Evolutionary conservation across 2,888 invertebrate genomes (phyloP), one percentile per base, ranked within the genome.

Genomic region (Yponomeuta malinellus): DNA sequence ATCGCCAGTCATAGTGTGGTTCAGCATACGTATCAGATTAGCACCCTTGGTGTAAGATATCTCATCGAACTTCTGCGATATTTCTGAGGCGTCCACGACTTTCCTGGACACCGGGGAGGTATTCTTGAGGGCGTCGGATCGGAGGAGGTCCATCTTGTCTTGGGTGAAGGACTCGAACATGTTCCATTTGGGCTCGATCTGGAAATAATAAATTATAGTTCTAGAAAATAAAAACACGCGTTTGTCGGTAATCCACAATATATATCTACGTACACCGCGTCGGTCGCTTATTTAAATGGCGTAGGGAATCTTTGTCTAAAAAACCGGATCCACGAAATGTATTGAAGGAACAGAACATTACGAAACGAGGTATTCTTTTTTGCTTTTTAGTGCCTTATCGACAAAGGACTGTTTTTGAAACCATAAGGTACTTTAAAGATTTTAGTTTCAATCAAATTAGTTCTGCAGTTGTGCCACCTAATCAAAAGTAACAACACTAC

Each of bases 11-110:
- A 94, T 82, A 0, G 93, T 93, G 72, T 93, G 89, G 78, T 94
- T 94, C 71, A 94, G 81, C 94, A 94, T 94, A 52, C 94, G 79
- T 63, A 94, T 88, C 8, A 95, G 81, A 72, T 93, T 93, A 8
- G 94, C 94, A 66, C 93, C 93, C 78, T 94, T 94, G 6, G 85
- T 84, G 78, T 94, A 94, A 0, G 93, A 92, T 69, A 93, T 93
- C 72, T 89, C 90, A 78, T 95, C 94, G 78, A 94, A 94, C 76
- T 94, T 93, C 81, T 93, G 93, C 70, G 93, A 90, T 76, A 94
- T 94, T 77, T 94, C 93, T 0, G 89, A 84, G 0, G 93, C 93
- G 74, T 93, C 93, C 2, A 81, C 78, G 0, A 94, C 93, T 15
- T 86, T 77, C 0, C 88, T 80, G 0, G 94, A 93, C 2, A 95